Evolutionary conservation across 2,797 vertebrate genomes (phyloP), one percentile per base, ranked within the genome.

Genomic region (Takifugu ocellatus): DNA sequence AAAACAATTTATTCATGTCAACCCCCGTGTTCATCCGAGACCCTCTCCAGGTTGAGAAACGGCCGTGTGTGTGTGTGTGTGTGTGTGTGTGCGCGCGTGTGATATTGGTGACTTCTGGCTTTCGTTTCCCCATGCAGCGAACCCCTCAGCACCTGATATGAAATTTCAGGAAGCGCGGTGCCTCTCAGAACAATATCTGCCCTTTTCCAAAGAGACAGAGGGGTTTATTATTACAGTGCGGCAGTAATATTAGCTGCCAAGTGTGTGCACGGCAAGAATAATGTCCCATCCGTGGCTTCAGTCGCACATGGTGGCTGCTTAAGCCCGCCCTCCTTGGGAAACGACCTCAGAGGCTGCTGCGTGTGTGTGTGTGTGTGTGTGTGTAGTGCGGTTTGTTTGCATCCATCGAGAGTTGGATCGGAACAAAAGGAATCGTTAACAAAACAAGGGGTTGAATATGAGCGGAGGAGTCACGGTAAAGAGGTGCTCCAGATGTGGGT

Each of bases 161-260:
- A 79, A 80, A 87, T 89, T 89, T 90, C 82, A 91, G 81, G 74
- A 83, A 70, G 60, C 56, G 63, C 84, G 31, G 57, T 51, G 69
- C 75, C 68, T 71, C 83, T 59, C 59, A 72, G 79, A 83, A 77
- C 49, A 60, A 73, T 79, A 76, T 86, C 78, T 76, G 68, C 73
- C 70, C 58, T 59, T 84, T 72, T 60, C 72, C 47, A 42, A 79
- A 44, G 67, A 62, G 67, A 76, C 78, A 67, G 83, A 79, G 79
- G n/a, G 27, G 84, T 86, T 90, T 90, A 84, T 91, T 89, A 85
- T 90, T 90, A 85, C 83, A 84, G 66, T 49, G 42, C 56, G 61
- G 85, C 85, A 84, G 84, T 87, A 86, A 88, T 86, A 91, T 87
- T 83, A 89, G 82, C 83, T 83, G 79, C 47, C 33, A 65, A 79